Evolutionary conservation across 2,113 vertebrate species (phyloP).

Genomic region (Turdus rufiventris): DNA sequence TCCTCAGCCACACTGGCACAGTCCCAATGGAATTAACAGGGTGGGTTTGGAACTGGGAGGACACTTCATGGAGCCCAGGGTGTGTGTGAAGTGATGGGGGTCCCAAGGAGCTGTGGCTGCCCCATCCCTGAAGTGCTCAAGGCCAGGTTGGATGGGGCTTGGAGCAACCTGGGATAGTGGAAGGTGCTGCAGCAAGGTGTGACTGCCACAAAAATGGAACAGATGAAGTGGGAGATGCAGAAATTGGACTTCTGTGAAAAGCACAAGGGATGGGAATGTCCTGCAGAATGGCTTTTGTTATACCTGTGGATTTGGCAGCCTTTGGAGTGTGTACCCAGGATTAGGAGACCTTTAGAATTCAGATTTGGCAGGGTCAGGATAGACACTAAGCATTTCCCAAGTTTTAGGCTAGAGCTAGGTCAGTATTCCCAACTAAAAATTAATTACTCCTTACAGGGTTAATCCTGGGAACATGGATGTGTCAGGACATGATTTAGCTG

Average conservation of each 20-base stretch:
- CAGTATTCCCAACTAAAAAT: background rate
- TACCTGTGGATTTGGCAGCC: background rate
- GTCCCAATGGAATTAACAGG: background rate
- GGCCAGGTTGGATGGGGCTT: background rate
- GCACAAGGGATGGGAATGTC: background rate
- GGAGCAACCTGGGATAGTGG: background rate
- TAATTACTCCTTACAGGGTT: background rate
- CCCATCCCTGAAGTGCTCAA: background rate
- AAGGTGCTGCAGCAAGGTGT: background rate
- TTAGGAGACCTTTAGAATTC: background rate
- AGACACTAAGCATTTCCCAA: background rate
- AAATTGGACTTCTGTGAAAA: background rate
- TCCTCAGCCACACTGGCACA: fast-evolving
- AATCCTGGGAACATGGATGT: background rate
- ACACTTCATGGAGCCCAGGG: background rate
- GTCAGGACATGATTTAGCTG: background rate
- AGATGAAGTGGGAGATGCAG: background rate
- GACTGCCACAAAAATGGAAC: background rate
- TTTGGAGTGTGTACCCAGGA: background rate
- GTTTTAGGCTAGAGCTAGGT: background rate
- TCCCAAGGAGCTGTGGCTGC: background rate
- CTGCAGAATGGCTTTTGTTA: background rate
- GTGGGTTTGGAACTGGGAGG: background rate
- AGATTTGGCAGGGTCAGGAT: background rate
- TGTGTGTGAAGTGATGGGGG: background rate